Evolutionary conservation across 2,888 invertebrate species (phyloP), one percentile per base, ranked within the genome.

Genomic region (Fabriciana adippe): DNA sequence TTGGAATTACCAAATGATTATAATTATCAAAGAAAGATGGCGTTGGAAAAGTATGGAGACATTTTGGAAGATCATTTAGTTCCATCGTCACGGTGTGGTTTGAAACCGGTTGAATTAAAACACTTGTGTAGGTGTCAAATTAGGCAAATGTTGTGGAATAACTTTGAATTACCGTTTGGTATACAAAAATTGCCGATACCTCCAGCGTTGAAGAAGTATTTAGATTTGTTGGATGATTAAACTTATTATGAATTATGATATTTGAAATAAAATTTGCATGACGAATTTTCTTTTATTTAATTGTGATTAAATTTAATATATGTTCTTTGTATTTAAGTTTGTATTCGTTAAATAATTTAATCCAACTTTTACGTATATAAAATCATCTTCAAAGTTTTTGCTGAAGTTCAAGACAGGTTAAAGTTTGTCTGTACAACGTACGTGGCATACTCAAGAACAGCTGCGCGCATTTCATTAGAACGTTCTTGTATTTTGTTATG

Each of bases 81-180:
- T 50, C 95, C 95, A 1, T 83, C 89, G 18, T 92, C 93, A 3
- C 89, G 95, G 67, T 95, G 94, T 81, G 95, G 95, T 0, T 73
- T 94, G 6, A 82, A 81, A 69, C 95, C 96, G 1, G 94, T 95
- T n/a, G 95, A 96, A 75, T 86, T 97, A 66, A 96, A 95, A 74
- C 97, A 97, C 84, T 85, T 97, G 3, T 95, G 96, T 76, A 93
- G 97, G 72, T 97, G 96, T 81, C 87, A 88, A 26, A 94, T 97
- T 55, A 93, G 97, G 68, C 88, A 95, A 56, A 82, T 88, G 66
- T 85, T 97, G 59, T 94, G 95, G 90, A 77, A 90, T 48, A 96
- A 95, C 79, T 96, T 95, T 85, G 95, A 95, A 74, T 82, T 97
- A 54, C 97, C 97, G 0, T 93, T 94, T 74, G 97, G 97, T 15